Evolutionary conservation across 30 jellyfish, hydroid and myxozoan species (phyloP).

Genomic region (Aurelia aurita complex sp. Pacific): DNA sequence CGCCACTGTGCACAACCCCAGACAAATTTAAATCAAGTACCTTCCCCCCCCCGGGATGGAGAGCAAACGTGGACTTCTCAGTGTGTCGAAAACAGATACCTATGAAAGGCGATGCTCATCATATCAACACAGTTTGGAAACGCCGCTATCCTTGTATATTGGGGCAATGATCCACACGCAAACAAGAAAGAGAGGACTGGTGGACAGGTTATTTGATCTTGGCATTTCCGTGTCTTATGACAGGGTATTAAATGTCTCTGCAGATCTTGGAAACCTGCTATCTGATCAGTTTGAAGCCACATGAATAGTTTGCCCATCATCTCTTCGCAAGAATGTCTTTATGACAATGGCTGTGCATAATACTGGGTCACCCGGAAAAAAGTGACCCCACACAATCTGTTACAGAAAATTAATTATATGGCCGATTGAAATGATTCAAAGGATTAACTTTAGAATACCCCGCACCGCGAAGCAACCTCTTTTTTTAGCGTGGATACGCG

Average conservation of each 20-base stretch:
- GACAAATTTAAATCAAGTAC: too few species aligned
- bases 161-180: constrained; percentile 41
- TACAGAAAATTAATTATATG: too few species aligned
- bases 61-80: too few species aligned
- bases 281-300: constrained; percentile 23
- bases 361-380: neutral
- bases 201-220: constrained; percentile 16
- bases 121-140: constrained; percentile 2
- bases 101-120: too few species aligned
- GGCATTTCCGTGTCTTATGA: constrained; percentile 54
- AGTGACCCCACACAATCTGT: too few species aligned
- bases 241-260: constrained; percentile 35
- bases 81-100: too few species aligned
- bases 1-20: too few species aligned
- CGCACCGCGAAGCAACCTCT: too few species aligned
- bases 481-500: too few species aligned
- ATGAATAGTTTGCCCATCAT: constrained; percentile 62
- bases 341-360: constrained; percentile 73
- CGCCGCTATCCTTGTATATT: constrained; percentile 24
- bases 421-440: too few species aligned
- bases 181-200: constrained; percentile 43
- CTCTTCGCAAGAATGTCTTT: constrained; percentile 26
- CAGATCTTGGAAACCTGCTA: constrained; percentile 33
- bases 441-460: too few species aligned
- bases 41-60: too few species aligned